A percentile compares a stretch with the other conserved stretches of the same genome.
Conservation (phyloP, 2,113 vertebrate species). For the Rhagologus leucostigma region DNA sequence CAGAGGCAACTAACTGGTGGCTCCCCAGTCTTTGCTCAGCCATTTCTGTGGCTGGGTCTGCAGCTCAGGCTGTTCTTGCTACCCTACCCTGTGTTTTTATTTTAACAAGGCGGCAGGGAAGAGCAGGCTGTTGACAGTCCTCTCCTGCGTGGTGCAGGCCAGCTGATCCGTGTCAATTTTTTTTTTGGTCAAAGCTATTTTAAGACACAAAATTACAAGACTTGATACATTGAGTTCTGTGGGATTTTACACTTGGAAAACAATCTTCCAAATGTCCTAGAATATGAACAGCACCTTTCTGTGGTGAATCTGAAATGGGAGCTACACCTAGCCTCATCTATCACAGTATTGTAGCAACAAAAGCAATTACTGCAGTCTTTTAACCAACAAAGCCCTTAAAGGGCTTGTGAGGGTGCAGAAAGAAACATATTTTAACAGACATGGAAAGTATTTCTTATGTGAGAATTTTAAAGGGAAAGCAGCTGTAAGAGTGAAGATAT, state of each 20-base stretch:
- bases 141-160: background rate
- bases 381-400: conserved; percentile 36
- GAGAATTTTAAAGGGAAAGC: conserved; percentile 67
- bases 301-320: background rate
- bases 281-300: background rate
- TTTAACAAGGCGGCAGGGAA: background rate
- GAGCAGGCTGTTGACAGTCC: background rate
- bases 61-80: background rate
- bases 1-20: background rate
- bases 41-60: background rate
- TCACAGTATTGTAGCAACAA: background rate
- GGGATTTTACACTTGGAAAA: background rate
- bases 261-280: background rate
- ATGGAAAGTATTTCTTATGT: conserved; percentile 46
- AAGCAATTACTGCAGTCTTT: conserved; percentile 38
- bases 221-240: background rate
- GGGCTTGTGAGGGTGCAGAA: background rate
- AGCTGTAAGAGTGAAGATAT: conserved; percentile 64
- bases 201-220: background rate
- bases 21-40: background rate
- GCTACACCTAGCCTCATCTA: background rate
- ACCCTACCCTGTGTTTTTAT: background rate
- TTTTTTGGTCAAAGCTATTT: background rate
- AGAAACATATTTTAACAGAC: conserved; percentile 6
- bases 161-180: background rate